Evolutionary conservation across 2,113 vertebrate genomes (phyloP).

Genomic region (Ceyx cyanopectus): DNA sequence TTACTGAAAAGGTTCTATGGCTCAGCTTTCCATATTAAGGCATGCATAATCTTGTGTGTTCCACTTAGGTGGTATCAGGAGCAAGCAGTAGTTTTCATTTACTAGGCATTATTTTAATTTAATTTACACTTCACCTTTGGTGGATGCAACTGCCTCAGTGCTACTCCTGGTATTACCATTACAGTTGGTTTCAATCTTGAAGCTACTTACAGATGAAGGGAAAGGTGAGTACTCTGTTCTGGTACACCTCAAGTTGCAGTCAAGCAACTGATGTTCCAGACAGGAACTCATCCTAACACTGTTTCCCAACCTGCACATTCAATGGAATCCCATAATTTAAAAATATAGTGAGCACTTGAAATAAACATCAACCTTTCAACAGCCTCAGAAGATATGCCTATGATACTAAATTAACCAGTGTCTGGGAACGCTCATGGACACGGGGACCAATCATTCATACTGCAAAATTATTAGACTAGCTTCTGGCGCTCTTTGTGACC

Average conservation of each 20-base stretch:
- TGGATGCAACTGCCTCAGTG: neutral
- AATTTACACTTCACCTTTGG: neutral
- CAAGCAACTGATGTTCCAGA: neutral
- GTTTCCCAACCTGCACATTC: rapidly evolving
- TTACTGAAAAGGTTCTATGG: neutral
- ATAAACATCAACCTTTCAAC: neutral
- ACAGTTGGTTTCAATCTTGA: neutral
- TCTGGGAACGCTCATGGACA: neutral
- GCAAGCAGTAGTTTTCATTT: neutral
- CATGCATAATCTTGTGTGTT: neutral
- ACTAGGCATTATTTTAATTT: neutral
- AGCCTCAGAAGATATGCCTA: neutral
- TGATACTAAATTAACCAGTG: neutral
- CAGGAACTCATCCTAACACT: neutral
- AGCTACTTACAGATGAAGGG: neutral
- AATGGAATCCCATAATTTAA: neutral
- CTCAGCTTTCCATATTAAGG: neutral
- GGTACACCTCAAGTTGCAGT: neutral
- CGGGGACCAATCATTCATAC: neutral
- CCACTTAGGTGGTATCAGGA: neutral
- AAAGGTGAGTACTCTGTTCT: neutral
- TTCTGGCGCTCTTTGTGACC: neutral
- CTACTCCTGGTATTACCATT: neutral
- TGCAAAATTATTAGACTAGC: neutral
- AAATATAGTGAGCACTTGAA: neutral